These are phyloP conservation scores for Stramonita haemastoma DNA, from an alignment of 2,888 invertebrate species.

Conservation along the genomic window DNA sequence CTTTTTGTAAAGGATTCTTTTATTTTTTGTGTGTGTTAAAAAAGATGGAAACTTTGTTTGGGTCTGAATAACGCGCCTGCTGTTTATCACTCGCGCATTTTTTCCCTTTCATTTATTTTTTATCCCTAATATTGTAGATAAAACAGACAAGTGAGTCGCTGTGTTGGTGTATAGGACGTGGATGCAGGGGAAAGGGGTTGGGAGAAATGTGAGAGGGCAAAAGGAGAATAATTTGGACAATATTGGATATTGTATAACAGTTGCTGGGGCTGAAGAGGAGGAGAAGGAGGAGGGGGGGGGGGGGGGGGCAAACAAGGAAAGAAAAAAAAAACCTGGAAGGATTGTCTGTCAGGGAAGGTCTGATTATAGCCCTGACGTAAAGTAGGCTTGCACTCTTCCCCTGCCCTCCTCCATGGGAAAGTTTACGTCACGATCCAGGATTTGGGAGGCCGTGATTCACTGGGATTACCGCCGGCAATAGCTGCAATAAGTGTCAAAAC, in stretches of 20 bases:
- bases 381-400: neutral
- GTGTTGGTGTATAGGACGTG: too few species aligned
- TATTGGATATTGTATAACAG: neutral
- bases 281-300: neutral
- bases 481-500: constrained; percentile 35
- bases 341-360: neutral
- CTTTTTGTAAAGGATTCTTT: too few species aligned
- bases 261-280: neutral
- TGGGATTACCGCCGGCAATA: constrained; percentile 4
- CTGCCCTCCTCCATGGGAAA: neutral
- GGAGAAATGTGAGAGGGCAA: neutral
- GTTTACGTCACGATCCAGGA: constrained; percentile 5
- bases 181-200: neutral
- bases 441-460: constrained; percentile 9
- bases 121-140: too few species aligned
- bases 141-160: neutral
- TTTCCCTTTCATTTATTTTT: too few species aligned
- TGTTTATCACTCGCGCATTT: too few species aligned
- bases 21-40: too few species aligned
- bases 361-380: constrained; percentile 18
- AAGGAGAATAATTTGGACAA: neutral
- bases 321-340: neutral
- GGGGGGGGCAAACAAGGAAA: neutral
- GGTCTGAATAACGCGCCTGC: too few species aligned
- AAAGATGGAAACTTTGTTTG: too few species aligned